These are phyloP conservation scores for Cherax quadricarinatus DNA, from an alignment of 1,140 invertebrate species.

Conservation along the genomic window DNA sequence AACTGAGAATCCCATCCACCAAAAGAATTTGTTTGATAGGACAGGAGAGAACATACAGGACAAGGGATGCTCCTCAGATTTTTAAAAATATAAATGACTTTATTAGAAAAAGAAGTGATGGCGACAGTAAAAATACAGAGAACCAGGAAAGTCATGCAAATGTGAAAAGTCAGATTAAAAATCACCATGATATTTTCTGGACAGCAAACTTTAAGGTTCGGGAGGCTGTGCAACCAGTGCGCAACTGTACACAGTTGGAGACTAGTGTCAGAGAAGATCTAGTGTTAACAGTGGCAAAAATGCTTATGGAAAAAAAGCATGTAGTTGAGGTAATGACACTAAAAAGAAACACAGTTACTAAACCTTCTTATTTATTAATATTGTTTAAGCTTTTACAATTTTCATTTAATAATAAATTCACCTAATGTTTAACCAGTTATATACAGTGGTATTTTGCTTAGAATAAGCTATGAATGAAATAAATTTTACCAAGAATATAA, in stretches of 20 bases:
- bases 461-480: no score
- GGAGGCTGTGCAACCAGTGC: constrained; percentile 83
- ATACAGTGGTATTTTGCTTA: no score
- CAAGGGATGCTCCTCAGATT: constrained; percentile 70
- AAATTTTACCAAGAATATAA: no score
- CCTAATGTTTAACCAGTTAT: no score
- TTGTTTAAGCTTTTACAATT: no score
- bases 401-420: no score
- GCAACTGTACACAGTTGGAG: constrained; percentile 92
- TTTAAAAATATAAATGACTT: constrained; percentile 73
- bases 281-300: constrained; percentile 81
- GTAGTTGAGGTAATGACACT: constrained; percentile 76
- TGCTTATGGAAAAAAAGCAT: constrained; percentile 78
- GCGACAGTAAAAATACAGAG: background rate
- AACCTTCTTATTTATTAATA: no score
- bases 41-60: constrained; percentile 77
- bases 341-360: background rate
- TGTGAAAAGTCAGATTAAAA: background rate
- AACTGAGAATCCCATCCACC: constrained; percentile 95
- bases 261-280: constrained; percentile 82
- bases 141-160: background rate
- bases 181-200: background rate
- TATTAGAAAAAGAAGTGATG: constrained; percentile 68
- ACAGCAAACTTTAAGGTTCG: constrained; percentile 83
- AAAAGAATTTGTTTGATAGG: constrained; percentile 92